A percentile compares a stretch with the other conserved stretches of the same genome.
phyloP scores from a whole-genome alignment of 2,888 invertebrate species.

The Subacronicta megacephala region DNA sequence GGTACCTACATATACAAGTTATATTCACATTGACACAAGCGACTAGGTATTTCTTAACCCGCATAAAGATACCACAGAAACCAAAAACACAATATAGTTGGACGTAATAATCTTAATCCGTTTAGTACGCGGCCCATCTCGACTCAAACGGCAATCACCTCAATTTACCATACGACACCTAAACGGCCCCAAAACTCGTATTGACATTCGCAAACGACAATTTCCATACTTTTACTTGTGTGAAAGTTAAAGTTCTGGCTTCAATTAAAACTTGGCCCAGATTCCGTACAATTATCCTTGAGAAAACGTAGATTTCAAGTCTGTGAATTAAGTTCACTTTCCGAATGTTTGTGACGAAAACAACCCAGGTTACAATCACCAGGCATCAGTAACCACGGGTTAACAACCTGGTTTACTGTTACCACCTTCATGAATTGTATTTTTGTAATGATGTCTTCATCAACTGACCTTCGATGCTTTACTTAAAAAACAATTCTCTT shows the following conservation, averaged over 20 bases:
- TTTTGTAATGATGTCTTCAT: constrained; percentile 14
- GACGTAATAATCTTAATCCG: constrained; percentile 28
- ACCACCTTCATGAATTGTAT: constrained; percentile 11
- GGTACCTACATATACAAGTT: too few relatives aligned
- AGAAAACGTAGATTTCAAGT: constrained; percentile 48
- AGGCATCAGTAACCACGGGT: constrained; percentile 14
- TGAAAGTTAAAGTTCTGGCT: constrained; percentile 56
- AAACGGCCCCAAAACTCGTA: constrained; percentile 44
- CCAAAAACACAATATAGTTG: constrained; percentile 5
- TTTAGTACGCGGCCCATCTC: constrained; percentile 7
- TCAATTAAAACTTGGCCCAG: constrained; percentile 59
- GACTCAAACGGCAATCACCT: constrained; percentile 21
- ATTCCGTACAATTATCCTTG: constrained; percentile 55
- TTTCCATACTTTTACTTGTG: constrained; percentile 60
- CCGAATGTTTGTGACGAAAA: constrained; percentile 8
- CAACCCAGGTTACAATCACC: constrained; percentile 41
- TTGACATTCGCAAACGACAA: constrained; percentile 55
- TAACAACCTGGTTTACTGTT: constrained; percentile 23
- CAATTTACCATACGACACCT: constrained; percentile 34
- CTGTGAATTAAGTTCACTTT: constrained; percentile 33
- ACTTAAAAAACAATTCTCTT: constrained; percentile 42
- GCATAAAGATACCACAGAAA: constrained; percentile 5
- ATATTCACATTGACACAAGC: neutral
- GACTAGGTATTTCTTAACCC: constrained; percentile 1
- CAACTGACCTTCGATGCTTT: constrained; percentile 31